Conservation (phyloP, 2,888 invertebrate species). For the Athrips mouffetella region DNA sequence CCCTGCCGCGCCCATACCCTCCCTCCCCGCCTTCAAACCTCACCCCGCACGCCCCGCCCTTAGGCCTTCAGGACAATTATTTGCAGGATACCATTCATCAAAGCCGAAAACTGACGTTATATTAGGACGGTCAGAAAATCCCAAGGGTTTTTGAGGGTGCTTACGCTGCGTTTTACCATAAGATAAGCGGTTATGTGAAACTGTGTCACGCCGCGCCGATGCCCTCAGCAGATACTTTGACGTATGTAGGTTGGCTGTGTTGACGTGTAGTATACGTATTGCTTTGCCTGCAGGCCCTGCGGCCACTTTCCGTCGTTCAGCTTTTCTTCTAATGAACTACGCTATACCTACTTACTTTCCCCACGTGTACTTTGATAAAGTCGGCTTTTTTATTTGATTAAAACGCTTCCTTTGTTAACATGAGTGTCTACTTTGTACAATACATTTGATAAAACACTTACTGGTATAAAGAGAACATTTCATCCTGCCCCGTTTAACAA, state of each 20-base stretch:
- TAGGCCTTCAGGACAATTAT: conserved; percentile 54
- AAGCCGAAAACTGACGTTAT: conserved; percentile 24
- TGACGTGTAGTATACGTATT: neutral
- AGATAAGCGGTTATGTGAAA: conserved; percentile 14
- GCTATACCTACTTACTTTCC: neutral
- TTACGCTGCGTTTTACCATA: conserved; percentile 13
- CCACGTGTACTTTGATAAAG: conserved; percentile 2
- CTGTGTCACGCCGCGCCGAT: conserved; percentile 14
- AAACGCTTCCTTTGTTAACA: conserved; percentile 1
- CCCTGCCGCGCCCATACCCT: conserved; percentile 49
- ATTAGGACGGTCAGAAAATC: conserved; percentile 18
- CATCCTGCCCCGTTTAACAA: conserved; percentile 6
- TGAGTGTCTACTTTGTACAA: neutral
- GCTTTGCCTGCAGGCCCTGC: conserved; percentile 2
- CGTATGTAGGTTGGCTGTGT: conserved; percentile 7
- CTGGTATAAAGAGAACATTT: neutral
- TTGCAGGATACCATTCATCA: conserved; percentile 68
- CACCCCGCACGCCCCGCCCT: conserved; percentile 25
- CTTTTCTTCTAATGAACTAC: conserved; percentile 2
- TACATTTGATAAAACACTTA: conserved; percentile 6
- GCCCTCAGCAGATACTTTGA: neutral
- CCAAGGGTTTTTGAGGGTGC: conserved; percentile 10
- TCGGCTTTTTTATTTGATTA: conserved; percentile 3
- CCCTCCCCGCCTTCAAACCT: conserved; percentile 27
- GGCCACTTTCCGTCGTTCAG: neutral